Evolutionary conservation across 2,888 invertebrate genomes (phyloP), one percentile per base, ranked within the genome.

Genomic region (Cylindroiulus punctatus): DNA sequence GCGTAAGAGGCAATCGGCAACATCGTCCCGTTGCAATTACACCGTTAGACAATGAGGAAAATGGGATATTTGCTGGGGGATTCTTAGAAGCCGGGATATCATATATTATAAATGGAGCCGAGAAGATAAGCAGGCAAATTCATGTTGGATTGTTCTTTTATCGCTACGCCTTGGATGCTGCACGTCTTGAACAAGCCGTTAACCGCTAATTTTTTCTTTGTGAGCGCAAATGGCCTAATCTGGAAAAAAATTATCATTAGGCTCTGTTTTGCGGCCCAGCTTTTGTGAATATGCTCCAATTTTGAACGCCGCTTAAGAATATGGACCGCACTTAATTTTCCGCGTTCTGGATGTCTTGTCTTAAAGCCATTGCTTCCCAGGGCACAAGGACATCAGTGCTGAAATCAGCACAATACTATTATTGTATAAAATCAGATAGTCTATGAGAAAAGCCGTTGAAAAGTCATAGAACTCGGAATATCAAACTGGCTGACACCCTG

Each of bases 131-230:
- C 26, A 65, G 65, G 65, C 65, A 65, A 65, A 65, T 65, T 65
- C 65, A 5, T 65, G 26, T 26, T 7, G 65, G 65, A 65, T 65
- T 65, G 65, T 65, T 65, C 65, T 65, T 65, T 65, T 65, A 65
- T 65, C 65, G 65, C 10, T 65, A 22, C 19, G 65, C 7, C 65
- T 22, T 26, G 65, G 65, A 65, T 65, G 65, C 22, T 22, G 65
- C 65, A 65, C 65, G 65, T 65, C 65, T 65, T n/a, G 65, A 65
- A 65, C 65, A 26, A 65, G 65, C 65, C 65, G 65, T 65, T 65
- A 65, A 65, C 65, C 65, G 65, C 65, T 65, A 65, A 65, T 65
- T 65, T 65, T 26, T 22, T 65, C 65, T 65, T 65, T 65, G 65
- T 65, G 65, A 7, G 65, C 22, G 65, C 65, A 65, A 65, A 65